Evolutionary conservation across 1,140 invertebrate species (phyloP), one percentile per base, ranked within the genome.

Genomic region (Ceratina australensis): DNA sequence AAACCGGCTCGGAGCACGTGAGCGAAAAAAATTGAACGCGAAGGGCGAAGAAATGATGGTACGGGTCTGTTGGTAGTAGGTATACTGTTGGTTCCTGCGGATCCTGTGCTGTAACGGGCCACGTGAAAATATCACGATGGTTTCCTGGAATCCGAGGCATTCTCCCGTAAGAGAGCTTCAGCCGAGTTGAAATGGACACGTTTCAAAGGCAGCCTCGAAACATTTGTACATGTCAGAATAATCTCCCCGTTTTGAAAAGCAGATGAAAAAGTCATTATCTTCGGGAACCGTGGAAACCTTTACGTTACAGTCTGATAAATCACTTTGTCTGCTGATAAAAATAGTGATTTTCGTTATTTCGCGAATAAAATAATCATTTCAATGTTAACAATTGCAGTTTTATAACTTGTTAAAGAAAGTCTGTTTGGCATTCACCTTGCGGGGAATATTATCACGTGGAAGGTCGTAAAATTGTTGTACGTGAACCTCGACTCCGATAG

Each of bases 121-220:
- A 54, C 63, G 50, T 20, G 80, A 82, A 82, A 82, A 82, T 82
- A 59, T 59, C 75, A 28, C 47, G 50, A 81, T 68, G 63, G 50
- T 64, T 59, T 54, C 66, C n/a, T 3, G 57, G 74, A 77, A 77
- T 26, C 22, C 5, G 18, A 2, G 26, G 13, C 56, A 42, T 22
- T 15, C n/a, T 57, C 33, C n/a, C 24, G 52, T 12, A 13, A 42
- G 5, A 22, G 18, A 42, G 33, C 10, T 26, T 18, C 42, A 13
- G 49, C 22, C 5, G 18, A 47, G 42, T 26, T 22, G 15, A 42
- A 49, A 71, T 16, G 42, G 4, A 50, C 54, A 54, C 26, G 8
- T 67, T 24, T 12, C 10, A 22, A 20, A 59, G 2, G 33, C 42
- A 3, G 28, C 8, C 10, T 10, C 20, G n/a, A 0, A 49, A 13